Conservation (phyloP, 2,888 invertebrate genomes). For the Synanthedon formicaeformis region DNA sequence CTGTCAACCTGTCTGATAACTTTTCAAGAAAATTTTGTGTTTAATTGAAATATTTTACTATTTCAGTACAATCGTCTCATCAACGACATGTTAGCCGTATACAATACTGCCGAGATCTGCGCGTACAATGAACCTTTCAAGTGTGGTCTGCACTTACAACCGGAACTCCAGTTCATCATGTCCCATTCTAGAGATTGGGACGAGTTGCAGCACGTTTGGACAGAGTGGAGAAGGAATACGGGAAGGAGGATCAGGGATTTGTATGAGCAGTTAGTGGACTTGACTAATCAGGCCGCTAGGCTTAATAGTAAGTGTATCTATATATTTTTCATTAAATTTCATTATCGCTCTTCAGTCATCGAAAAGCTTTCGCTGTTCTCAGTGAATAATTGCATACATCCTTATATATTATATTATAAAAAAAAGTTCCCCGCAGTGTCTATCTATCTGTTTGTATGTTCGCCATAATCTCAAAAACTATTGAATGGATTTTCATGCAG, state of each 20-base stretch:
- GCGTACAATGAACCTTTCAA: slow-evolving; percentile 86
- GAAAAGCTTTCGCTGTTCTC: too few relatives aligned
- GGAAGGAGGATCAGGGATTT: slow-evolving; percentile 82
- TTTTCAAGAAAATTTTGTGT: too few relatives aligned
- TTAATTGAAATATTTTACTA: slow-evolving; percentile 3
- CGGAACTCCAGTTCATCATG: slow-evolving; percentile 83
- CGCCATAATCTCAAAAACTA: too few relatives aligned
- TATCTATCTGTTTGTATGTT: too few relatives aligned
- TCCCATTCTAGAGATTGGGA: slow-evolving; percentile 84
- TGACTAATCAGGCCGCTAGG: slow-evolving; percentile 84
- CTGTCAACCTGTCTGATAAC: too few relatives aligned
- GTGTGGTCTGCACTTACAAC: slow-evolving; percentile 84
- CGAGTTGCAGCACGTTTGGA: slow-evolving; percentile 89
- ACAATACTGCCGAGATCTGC: slow-evolving; percentile 87
- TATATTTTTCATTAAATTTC: too few relatives aligned
- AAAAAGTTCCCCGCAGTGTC: too few relatives aligned
- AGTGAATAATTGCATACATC: too few relatives aligned
- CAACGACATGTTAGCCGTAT: slow-evolving; percentile 89
- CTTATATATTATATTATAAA: too few relatives aligned
- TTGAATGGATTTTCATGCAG: too few relatives aligned
- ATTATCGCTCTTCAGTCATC: too few relatives aligned
- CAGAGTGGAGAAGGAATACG: slow-evolving; percentile 89
- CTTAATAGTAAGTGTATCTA: slow-evolving; percentile 77
- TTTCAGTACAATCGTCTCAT: slow-evolving; percentile 87
- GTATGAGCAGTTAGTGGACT: slow-evolving; percentile 81